Evolutionary conservation across 2,113 vertebrate species (phyloP), one percentile per base, ranked within the genome.

Genomic region (Dromas ardeola): DNA sequence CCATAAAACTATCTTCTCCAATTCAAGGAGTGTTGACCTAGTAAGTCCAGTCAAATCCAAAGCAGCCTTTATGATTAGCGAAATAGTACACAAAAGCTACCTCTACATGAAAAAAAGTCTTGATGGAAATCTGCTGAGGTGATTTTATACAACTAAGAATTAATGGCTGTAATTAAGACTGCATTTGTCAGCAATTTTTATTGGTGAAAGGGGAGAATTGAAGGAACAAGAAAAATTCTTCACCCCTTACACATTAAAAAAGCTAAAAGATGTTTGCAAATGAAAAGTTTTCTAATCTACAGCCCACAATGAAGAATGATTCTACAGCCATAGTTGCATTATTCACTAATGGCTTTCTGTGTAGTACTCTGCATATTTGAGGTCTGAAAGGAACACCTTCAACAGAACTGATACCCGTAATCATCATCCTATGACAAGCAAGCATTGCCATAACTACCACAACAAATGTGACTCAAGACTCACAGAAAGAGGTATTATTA

Each of bases 1-100:
- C 92, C 92, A 86, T 90, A 92, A 95, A 97, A 92, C 45, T 50
- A 92, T 82, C 58, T 93, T 93, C 76, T 71, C 67, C 80, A 71
- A 50, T 52, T 90, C 86, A 88, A 95, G 40, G 38, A 74, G 72
- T 74, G 42, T 62, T 94, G 55, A 93, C 34, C n/a, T 71, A 78
- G 9, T 38, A 88, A 77, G 59, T 53, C 49, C 81, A 90, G 71
- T 77, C 45, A 65, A 96, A 77, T 55, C 55, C 42, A 93, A 94
- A 86, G 30, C 32, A 94, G 63, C 10, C 69, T 63, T 81, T 58
- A 70, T 49, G 40, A 91, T 59, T 56, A 92, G 45, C 73, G 34
- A 90, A 85, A 84, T 55, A 74, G 23, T 49, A 91, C 7, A 56
- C 11, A 90, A 92, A 92, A 79, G 23, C 40, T 79, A 71, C 47